These are phyloP conservation scores for Dilophus febrilis DNA, from an alignment of 2,888 invertebrate genomes.

Conservation along the genomic window DNA sequence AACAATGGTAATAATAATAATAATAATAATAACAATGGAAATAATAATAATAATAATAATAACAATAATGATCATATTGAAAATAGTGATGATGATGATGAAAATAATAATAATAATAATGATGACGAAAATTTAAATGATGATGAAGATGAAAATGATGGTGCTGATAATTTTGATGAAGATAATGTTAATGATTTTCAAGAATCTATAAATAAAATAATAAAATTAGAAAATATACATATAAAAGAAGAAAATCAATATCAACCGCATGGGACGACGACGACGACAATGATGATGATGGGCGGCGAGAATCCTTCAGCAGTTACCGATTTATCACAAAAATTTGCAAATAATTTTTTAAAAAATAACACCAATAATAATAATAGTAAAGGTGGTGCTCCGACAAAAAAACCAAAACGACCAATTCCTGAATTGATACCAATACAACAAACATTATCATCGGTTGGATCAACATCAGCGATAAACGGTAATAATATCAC, in stretches of 20 bases:
- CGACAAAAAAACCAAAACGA: slow-evolving; percentile 31
- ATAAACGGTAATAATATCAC: slow-evolving; percentile 16
- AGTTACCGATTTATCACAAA: too few species aligned
- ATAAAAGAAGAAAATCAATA: too few species aligned
- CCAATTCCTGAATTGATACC: slow-evolving; percentile 65
- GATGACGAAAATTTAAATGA: slow-evolving; percentile 12
- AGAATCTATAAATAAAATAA: too few species aligned
- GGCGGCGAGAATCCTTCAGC: too few species aligned
- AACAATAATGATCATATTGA: slow-evolving; percentile 26
- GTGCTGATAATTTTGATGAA: too few species aligned
- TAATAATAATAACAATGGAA: too few species aligned
- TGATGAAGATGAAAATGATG: not conserved
- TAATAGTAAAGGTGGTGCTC: slow-evolving; percentile 15
- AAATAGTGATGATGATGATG: slow-evolving; percentile 24
- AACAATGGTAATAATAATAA: too few species aligned
- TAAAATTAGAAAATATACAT: too few species aligned
- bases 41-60: too few species aligned
- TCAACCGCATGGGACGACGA: too few species aligned
- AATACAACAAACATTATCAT: slow-evolving; percentile 34
- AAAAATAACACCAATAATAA: slow-evolving; percentile 21
- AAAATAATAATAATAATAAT: slow-evolving; percentile 21
- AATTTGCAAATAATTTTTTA: too few species aligned
- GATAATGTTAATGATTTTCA: too few species aligned
- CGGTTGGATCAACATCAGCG: slow-evolving; percentile 25
- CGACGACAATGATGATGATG: slow-evolving; percentile 24